Evolutionary conservation across 2,888 invertebrate genomes (phyloP).

Genomic region (Limnephilus rhombicus): DNA sequence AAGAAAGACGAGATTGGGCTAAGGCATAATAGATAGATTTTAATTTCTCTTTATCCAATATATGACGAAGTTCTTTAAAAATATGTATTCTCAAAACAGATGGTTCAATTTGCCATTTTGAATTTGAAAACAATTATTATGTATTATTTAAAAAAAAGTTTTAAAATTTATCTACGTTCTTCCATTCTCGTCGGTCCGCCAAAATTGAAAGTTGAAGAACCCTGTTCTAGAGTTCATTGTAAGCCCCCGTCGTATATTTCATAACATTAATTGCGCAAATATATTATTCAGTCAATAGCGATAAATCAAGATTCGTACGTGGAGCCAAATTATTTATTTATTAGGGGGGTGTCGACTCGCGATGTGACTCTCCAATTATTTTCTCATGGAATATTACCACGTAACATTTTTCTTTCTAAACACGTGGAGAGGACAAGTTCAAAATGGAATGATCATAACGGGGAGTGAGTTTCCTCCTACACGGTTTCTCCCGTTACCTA

Average conservation of each 20-base stretch:
- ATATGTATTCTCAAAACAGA: too few relatives aligned
- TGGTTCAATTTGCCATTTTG: too few relatives aligned
- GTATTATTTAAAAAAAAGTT: too few relatives aligned
- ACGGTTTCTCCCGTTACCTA: background rate
- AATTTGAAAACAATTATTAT: too few relatives aligned
- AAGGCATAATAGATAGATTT: too few relatives aligned
- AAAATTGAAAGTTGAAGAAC: background rate
- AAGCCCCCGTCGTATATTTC: background rate
- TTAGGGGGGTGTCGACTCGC: too few relatives aligned
- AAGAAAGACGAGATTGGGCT: too few relatives aligned
- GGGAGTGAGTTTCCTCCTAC: background rate
- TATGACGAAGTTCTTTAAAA: too few relatives aligned
- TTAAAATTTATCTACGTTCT: too few relatives aligned
- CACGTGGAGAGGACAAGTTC: background rate
- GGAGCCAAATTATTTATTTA: background rate
- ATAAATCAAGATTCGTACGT: slow-evolving; percentile 25
- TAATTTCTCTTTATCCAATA: too few relatives aligned
- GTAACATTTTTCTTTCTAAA: background rate
- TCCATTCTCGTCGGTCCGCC: background rate
- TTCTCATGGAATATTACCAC: background rate
- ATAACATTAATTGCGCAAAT: slow-evolving; percentile 27
- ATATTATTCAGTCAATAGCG: slow-evolving; percentile 8
- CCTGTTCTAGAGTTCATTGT: background rate
- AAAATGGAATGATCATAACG: background rate
- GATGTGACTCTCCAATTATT: background rate